Evolutionary conservation across 2,888 invertebrate genomes (phyloP).

Genomic region (Escarpia spicata): DNA sequence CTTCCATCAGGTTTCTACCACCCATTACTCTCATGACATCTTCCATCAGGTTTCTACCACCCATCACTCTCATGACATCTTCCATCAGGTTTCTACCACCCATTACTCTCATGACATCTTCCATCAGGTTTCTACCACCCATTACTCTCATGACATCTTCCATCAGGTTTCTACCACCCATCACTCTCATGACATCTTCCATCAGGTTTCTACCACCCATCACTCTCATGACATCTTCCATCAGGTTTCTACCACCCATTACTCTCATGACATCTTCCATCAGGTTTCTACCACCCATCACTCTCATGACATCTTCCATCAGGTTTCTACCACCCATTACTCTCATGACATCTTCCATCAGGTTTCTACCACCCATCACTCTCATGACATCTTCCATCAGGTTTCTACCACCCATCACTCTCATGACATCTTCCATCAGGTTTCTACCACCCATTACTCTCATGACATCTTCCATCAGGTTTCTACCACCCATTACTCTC

Average conservation of each 20-base stretch:
- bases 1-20: not conserved
- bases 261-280: too few relatives aligned
- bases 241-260: not conserved
- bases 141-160: not conserved
- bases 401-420: not conserved
- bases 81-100: too few relatives aligned
- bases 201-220: not conserved
- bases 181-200: too few relatives aligned
- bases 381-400: too few relatives aligned
- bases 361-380: not conserved
- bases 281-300: not conserved
- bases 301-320: too few relatives aligned
- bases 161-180: not conserved
- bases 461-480: too few relatives aligned
- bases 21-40: not conserved
- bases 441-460: not conserved
- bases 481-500: not conserved
- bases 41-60: not conserved
- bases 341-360: too few relatives aligned
- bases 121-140: not conserved
- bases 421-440: too few relatives aligned
- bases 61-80: not conserved
- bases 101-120: not conserved
- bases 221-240: too few relatives aligned
- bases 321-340: not conserved